Evolutionary conservation across 2,113 vertebrate species (phyloP).

Genomic region (Capra hircus): DNA sequence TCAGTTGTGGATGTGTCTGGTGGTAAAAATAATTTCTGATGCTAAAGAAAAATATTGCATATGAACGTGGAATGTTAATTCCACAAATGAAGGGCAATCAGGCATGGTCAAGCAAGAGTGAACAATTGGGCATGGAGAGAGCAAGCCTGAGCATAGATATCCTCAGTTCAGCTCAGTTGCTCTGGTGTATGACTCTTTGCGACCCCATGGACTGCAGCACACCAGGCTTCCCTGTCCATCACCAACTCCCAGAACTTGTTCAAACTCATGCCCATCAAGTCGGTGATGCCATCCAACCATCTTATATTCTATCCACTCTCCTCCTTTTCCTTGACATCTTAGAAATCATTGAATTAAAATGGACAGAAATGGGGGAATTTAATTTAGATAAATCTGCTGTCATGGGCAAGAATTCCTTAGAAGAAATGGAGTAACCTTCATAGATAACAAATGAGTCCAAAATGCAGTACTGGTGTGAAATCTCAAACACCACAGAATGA

Average conservation of each 20-base stretch:
- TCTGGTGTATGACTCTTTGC: background rate
- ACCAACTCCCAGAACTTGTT: background rate
- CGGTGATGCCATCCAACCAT: background rate
- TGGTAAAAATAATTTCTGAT: background rate
- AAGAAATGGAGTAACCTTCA: background rate
- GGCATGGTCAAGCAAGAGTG: background rate
- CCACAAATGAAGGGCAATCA: background rate
- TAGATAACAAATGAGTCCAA: background rate
- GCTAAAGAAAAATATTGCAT: background rate
- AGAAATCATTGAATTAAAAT: background rate
- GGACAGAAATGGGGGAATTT: background rate
- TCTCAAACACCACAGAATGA: background rate
- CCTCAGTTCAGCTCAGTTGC: background rate
- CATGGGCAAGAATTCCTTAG: background rate
- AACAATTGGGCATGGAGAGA: background rate
- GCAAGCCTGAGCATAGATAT: background rate
- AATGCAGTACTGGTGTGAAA: background rate
- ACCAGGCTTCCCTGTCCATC: background rate
- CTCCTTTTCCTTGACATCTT: background rate
- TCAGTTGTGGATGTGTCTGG: background rate
- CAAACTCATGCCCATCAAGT: background rate
- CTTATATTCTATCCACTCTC: background rate
- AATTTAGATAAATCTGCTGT: background rate
- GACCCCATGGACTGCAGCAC: background rate
- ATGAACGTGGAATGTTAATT: background rate